Evolutionary conservation across 2,113 vertebrate genomes (phyloP).

Genomic region (Grallaria varia): DNA sequence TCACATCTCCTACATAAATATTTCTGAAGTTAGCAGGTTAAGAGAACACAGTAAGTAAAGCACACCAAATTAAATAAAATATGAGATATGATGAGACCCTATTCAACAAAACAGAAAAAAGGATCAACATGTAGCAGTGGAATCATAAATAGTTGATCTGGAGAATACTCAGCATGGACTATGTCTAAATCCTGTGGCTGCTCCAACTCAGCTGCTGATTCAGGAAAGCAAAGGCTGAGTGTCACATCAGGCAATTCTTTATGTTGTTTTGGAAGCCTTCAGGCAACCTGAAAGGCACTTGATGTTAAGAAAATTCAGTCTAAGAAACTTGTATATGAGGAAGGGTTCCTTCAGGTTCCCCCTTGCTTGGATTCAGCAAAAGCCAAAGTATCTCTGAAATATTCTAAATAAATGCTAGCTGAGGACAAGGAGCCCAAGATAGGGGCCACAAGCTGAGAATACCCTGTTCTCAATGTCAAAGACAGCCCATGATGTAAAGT

Average conservation of each 20-base stretch:
- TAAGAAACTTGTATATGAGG: neutral
- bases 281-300: neutral
- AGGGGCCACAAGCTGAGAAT: neutral
- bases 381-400: neutral
- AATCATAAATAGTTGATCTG: neutral
- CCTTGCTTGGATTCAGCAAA: neutral
- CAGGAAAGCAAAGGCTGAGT: neutral
- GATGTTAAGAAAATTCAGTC: neutral
- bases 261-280: neutral
- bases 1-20: neutral
- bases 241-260: neutral
- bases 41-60: neutral
- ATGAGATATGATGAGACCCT: neutral
- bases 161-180: neutral
- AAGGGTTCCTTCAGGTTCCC: neutral
- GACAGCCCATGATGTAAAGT: neutral
- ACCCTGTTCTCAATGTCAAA: neutral
- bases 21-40: neutral
- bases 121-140: neutral
- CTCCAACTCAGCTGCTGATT: neutral
- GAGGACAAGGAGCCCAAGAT: neutral
- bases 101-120: neutral
- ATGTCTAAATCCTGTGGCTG: neutral
- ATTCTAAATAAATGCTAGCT: neutral
- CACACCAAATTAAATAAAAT: neutral